Evolutionary conservation across 2,113 vertebrate species (phyloP), one percentile per base, ranked within the genome.

Genomic region (Neotragus moschatus): DNA sequence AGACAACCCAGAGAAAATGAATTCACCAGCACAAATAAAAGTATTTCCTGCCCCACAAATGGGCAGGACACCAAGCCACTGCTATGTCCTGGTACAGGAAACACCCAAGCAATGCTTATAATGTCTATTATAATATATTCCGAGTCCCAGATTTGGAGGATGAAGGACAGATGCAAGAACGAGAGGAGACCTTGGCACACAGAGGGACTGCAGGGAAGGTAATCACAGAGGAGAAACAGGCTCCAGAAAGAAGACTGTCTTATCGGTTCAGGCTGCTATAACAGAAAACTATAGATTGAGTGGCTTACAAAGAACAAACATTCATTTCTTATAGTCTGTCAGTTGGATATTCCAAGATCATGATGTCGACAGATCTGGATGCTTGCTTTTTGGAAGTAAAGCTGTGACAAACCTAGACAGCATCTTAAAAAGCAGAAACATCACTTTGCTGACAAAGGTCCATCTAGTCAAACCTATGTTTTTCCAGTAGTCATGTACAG

Each of bases 31-130:
- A 55, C 47, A 81, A 73, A 82, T 47, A 43, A 88, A 89, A 96
- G 26, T 81, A 96, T 96, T 96, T 96, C 92, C 84, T 97, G n/a
- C 26, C 56, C 84, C 84, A 91, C 45, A 49, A 45, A 55, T 30
- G 80, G 89, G 43, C 70, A 89, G 51, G 49, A 39, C 73, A 93
- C 39, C 84, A 96, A 93, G 53, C 86, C 93, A 95, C 90, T 66
- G 79, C 88, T 89, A 80, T 43, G 55, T 85, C 49, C 79, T 63
- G 53, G 28, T 70, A 13, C 84, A 93, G 56, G 51, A 93, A 93
- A 91, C 53, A 51, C 39, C 81, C 79, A 63, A 66, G 43, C 12
- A 58, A 53, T 82, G 43, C 51, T 95, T 49, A 55, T 13, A 79
- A 85, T 60, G 19, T 91, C 39, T 73, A 7, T 30, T 60, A 16